phyloP scores from a whole-genome alignment of 2,888 invertebrate species.

The Sepiola atlantica region DNA sequence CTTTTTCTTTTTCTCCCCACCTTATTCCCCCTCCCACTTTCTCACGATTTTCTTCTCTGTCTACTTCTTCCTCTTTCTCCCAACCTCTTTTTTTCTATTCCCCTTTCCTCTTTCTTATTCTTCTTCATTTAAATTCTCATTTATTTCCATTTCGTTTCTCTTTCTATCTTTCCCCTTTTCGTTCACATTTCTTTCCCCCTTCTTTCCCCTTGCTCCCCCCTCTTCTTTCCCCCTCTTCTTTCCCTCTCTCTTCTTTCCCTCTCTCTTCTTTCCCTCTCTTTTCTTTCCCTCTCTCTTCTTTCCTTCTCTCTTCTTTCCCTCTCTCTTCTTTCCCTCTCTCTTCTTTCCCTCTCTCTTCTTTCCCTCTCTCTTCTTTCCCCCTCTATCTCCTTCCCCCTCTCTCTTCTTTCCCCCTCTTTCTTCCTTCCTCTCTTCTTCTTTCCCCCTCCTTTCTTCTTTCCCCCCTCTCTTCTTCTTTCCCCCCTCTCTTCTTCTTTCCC shows the following conservation, averaged over 20 bases:
- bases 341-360: neutral
- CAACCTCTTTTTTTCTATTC: neutral
- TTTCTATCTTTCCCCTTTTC: neutral
- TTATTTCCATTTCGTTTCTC: too few relatives aligned
- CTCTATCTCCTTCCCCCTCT: neutral
- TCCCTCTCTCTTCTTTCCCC: neutral
- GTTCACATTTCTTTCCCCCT: too few relatives aligned
- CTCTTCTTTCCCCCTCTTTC: neutral
- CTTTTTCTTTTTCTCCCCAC: neutral
- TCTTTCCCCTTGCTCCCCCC: too few relatives aligned
- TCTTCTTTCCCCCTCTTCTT: neutral
- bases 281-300: neutral
- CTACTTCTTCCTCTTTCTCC: neutral
- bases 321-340: neutral
- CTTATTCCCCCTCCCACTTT: neutral
- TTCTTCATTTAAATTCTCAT: too few relatives aligned
- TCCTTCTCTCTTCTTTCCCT: neutral
- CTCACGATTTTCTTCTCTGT: too few relatives aligned
- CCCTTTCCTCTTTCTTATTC: too few relatives aligned
- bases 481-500: neutral
- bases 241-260: neutral
- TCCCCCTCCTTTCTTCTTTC: neutral
- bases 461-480: neutral
- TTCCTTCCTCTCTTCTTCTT: neutral
- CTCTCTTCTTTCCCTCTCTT: too few relatives aligned